Evolutionary conservation across 2,113 vertebrate genomes (phyloP), one percentile per base, ranked within the genome.

Genomic region (Leptosomus discolor): DNA sequence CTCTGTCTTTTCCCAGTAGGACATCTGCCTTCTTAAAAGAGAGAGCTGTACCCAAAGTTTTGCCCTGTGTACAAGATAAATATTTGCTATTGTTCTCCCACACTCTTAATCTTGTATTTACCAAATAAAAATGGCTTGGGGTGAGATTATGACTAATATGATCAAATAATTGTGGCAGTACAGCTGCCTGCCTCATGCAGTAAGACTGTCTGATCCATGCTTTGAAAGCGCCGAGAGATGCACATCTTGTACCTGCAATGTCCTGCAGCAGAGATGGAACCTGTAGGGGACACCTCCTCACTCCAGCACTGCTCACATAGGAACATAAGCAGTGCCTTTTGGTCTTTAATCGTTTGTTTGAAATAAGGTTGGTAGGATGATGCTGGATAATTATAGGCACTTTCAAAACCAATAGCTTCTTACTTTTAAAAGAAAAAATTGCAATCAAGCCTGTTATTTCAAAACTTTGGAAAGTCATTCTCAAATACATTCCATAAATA

Each of bases 61-160:
- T 76, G 30, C 6, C 67, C 58, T 88, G 41, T 53, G 12, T 91
- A 36, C 46, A 21, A 34, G 51, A 36, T 32, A 88, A 69, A 95
- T 82, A 76, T 88, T 92, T 95, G n/a, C 39, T 85, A 0, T 29
- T 95, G 39, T 87, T 79, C 53, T 85, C 50, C 70, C 75, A 48
- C 41, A 50, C 37, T 64, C 81, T 85, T 88, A 92, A 75, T 94
- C n/a, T 75, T 88, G 24, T 93, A 32, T 95, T 96, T 94, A 92
- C 63, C 63, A 96, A 95, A 92, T 48, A 64, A 45, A 87, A 67
- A 51, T 80, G 22, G 57, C 57, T 83, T 75, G 70, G 26, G 29
- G 30, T 90, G 74, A 82, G 74, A 73, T 88, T 65, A 39, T 94
- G 85, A 48, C 74, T 90, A 69, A 54, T 39, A 20, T 5, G 39